A percentile compares a stretch with the other conserved stretches of the same genome.
Evolutionary conservation across 2,888 invertebrate species (phyloP).

Genomic region (Drosophila limbata): DNA sequence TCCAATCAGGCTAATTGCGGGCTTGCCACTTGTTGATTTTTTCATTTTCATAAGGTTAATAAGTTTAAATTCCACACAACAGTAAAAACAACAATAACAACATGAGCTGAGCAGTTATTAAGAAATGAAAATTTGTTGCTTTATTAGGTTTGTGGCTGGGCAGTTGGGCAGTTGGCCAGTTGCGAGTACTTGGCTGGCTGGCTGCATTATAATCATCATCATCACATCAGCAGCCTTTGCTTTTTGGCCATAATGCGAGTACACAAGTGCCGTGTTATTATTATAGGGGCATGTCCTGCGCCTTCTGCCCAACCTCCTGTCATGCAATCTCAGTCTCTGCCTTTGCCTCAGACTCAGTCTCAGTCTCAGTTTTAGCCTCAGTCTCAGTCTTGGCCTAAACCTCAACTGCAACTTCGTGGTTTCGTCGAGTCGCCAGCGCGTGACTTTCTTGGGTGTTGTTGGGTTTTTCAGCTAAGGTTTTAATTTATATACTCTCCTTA

Average conservation of each 20-base stretch:
- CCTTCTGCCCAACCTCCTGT: slow-evolving; percentile 54
- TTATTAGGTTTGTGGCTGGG: slow-evolving; percentile 62
- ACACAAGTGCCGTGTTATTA: slow-evolving; percentile 51
- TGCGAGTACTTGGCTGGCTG: background rate
- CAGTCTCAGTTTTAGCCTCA: background rate
- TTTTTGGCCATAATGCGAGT: slow-evolving; percentile 42
- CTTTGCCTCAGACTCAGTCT: slow-evolving; percentile 1
- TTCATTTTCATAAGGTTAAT: slow-evolving; percentile 62
- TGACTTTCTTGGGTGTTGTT: slow-evolving; percentile 45
- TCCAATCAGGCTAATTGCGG: slow-evolving; percentile 46
- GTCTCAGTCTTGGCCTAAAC: slow-evolving; percentile 10
- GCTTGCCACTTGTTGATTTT: slow-evolving; percentile 59
- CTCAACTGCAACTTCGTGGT: slow-evolving; percentile 55
- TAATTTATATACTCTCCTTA: slow-evolving; percentile 34
- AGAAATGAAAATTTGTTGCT: slow-evolving; percentile 81
- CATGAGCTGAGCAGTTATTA: slow-evolving; percentile 59
- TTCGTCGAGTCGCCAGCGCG: slow-evolving; percentile 57
- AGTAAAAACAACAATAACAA: slow-evolving; percentile 4
- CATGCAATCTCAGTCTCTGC: slow-evolving; percentile 39
- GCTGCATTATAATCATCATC: slow-evolving; percentile 55
- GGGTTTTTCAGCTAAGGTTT: slow-evolving; percentile 43
- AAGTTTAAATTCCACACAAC: slow-evolving; percentile 62
- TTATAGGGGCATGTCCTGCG: slow-evolving; percentile 57
- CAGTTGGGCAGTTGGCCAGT: background rate
- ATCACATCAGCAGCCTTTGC: slow-evolving; percentile 56